A percentile compares a stretch with the other conserved stretches of the same genome.
Evolutionary conservation across 2,888 invertebrate genomes (phyloP).

Genomic region (Thecocarcelia acutangulata): DNA sequence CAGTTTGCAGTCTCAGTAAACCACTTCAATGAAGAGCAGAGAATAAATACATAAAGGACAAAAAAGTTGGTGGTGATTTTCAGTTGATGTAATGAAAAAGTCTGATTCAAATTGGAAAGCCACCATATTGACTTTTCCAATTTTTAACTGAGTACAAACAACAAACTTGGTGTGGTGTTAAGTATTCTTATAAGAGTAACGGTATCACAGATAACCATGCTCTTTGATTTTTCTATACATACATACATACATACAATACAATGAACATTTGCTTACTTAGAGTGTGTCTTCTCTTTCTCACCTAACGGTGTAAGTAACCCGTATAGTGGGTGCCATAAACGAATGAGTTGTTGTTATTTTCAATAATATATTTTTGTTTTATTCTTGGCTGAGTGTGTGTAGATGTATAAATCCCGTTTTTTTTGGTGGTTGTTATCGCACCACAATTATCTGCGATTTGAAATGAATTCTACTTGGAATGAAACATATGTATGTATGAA

Average conservation of each 20-base stretch:
- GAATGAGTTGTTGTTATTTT: slow-evolving; percentile 14
- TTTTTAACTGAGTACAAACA: not conserved
- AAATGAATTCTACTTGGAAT: slow-evolving; percentile 61
- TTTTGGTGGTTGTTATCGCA: slow-evolving; percentile 69
- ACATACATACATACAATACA: not conserved
- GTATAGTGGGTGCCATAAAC: slow-evolving; percentile 45
- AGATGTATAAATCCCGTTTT: slow-evolving; percentile 66
- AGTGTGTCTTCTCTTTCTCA: slow-evolving; percentile 37
- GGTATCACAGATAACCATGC: slow-evolving; percentile 51
- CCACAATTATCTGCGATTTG: slow-evolving; percentile 70
- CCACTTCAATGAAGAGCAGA: slow-evolving; percentile 56
- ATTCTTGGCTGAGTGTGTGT: not conserved
- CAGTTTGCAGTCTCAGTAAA: slow-evolving; percentile 51
- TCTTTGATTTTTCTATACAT: slow-evolving; percentile 55
- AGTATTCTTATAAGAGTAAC: slow-evolving; percentile 40
- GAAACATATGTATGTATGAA: slow-evolving; percentile 43
- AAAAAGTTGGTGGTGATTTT: slow-evolving; percentile 35
- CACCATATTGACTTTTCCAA: slow-evolving; percentile 62
- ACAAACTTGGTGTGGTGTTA: not conserved
- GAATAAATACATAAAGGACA: slow-evolving; percentile 41
- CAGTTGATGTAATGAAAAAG: not conserved
- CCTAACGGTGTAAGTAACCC: not conserved
- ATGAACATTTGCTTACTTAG: not conserved
- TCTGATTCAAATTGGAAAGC: slow-evolving; percentile 63
- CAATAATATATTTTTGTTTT: not conserved